Evolutionary conservation across 2,797 vertebrate genomes (phyloP).

Genomic region (Hydrocynus forskahlii): DNA sequence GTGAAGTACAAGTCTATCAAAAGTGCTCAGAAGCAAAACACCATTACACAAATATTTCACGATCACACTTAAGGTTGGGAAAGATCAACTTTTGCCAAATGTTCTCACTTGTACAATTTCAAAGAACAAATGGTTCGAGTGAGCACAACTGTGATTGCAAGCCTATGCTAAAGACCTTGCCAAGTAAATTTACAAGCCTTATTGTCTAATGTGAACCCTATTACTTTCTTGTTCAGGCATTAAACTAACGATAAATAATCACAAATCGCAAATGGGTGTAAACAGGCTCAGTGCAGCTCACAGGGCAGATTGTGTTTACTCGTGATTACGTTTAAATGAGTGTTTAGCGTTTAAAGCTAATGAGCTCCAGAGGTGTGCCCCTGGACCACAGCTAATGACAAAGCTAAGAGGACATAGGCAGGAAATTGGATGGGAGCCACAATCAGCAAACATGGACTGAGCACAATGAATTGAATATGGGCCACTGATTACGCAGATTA

Average conservation of each 20-base stretch:
- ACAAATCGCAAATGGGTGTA: slow-evolving; percentile 24
- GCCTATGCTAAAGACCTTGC: not conserved
- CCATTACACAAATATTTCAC: too few species aligned
- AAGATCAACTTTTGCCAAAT: not conserved
- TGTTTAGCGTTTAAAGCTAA: slow-evolving; percentile 50
- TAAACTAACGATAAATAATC: slow-evolving; percentile 16
- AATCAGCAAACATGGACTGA: slow-evolving; percentile 33
- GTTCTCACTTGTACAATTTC: not conserved
- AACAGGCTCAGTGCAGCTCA: slow-evolving; percentile 26
- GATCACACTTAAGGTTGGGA: not conserved
- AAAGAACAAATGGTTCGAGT: not conserved
- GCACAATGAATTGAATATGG: slow-evolving; percentile 43
- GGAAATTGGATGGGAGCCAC: slow-evolving; percentile 38
- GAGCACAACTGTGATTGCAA: not conserved
- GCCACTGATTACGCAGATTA: slow-evolving; percentile 33
- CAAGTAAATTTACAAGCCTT: not conserved
- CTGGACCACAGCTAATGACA: slow-evolving; percentile 46
- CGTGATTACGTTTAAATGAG: slow-evolving; percentile 46
- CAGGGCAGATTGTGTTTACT: slow-evolving; percentile 42
- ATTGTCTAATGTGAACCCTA: not conserved
- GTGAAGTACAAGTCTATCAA: too few species aligned
- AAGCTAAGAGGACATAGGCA: slow-evolving; percentile 39
- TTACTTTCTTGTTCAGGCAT: not conserved
- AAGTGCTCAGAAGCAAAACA: too few species aligned
- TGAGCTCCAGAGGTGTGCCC: slow-evolving; percentile 44